These are phyloP conservation scores for Zalophus californianus DNA, from an alignment of 2,797 vertebrate genomes.

Conservation along the genomic window DNA sequence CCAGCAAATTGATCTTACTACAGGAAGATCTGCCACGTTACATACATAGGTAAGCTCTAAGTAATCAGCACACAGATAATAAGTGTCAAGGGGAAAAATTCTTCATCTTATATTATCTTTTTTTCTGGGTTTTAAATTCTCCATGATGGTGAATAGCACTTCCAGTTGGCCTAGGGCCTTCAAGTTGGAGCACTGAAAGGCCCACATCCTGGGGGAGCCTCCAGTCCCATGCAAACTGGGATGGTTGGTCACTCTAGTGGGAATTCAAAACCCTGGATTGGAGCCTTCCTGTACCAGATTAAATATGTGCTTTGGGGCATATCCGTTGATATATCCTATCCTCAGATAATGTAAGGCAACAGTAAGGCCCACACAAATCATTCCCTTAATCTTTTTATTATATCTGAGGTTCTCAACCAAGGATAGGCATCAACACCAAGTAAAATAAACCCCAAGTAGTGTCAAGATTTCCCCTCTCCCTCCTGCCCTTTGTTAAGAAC, in stretches of 20 bases:
- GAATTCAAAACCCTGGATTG: neutral
- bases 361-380: neutral
- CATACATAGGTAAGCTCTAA: neutral
- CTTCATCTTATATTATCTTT: neutral
- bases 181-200: neutral
- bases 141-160: neutral
- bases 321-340: neutral
- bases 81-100: neutral
- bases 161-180: neutral
- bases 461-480: neutral
- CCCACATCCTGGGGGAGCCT: neutral
- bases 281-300: neutral
- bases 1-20: conserved; percentile 12
- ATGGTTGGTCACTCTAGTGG: neutral
- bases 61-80: neutral
- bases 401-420: neutral
- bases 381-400: neutral
- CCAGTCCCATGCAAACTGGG: neutral
- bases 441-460: neutral
- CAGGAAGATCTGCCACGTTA: neutral
- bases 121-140: neutral
- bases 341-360: neutral
- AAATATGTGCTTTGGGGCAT: neutral
- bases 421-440: neutral
- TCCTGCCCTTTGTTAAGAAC: neutral